Base-by-base conservation (phyloP, 2,797 vertebrate species). In the Gobionotothen gibberifrons region DNA sequence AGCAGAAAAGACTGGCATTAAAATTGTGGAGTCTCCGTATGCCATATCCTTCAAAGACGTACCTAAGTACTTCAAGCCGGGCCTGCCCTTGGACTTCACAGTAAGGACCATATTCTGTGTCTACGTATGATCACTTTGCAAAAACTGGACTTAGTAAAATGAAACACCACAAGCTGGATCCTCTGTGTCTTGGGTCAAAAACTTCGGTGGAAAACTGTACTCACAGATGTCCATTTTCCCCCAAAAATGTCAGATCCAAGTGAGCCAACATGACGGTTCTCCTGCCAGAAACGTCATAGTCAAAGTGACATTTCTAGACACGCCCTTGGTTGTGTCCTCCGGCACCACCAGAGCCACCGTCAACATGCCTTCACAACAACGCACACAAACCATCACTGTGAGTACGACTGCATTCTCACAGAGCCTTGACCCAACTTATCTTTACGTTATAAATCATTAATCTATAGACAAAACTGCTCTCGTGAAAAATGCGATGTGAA, bases 21-120 rank as follows among this genome's bases (percentile, higher is more conserved):
- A 90, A 66, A 92, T 96, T 0, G 92, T 95, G n/a, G 76, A 82
- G 9, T 91, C 94, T 13, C 93, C 93, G 0, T 96, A 91, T 9
- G 61, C 91, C 15, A 0, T 96, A 0, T 86, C 89, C 61, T 93
- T 95, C 77, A 89, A 70, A 72, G 87, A 94, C 61, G 61, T 75
- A 0, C 75, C 87, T 2, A 88, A 81, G 63, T 93, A 90, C 87
- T 96, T 90, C 87, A 95, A 94, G 70, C 90, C 91, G 0, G 93
- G 92, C 26, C 40, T 94, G 53, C 94, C 95, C 0, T 92, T 94
- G 10, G 89, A 90, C 61, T 22, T 95, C 19, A 91, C 72, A 74
- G 95, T 96, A 91, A 91, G 83, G 13, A 46, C 17, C 12, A 0
- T 10, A 19, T 0, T 42, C 15, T 19, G 39, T 19, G 21, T 52